phyloP scores from a whole-genome alignment of 1,140 invertebrate species.

The Drosophila melanogaster region DNA sequence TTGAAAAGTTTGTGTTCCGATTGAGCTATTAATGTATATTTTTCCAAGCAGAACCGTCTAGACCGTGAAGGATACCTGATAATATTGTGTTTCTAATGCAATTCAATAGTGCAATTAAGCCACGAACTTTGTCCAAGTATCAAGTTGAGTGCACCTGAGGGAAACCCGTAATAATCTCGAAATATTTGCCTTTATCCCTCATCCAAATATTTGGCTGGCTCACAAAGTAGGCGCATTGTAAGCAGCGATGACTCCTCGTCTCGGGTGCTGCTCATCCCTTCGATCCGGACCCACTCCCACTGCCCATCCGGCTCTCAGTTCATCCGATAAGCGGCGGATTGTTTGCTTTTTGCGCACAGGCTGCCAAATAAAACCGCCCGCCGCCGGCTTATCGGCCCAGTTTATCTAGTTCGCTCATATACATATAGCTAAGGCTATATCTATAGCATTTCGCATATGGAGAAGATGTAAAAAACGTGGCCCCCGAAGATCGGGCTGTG shows the following conservation, averaged over 20 bases:
- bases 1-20: background rate
- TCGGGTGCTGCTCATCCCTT: background rate
- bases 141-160: slow-evolving; percentile 10
- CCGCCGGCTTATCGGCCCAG: slow-evolving; percentile 38
- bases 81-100: slow-evolving; percentile 3
- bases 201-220: slow-evolving; percentile 19
- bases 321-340: slow-evolving; percentile 54
- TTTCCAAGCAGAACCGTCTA: slow-evolving; percentile 12
- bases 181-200: background rate
- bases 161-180: background rate
- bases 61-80: slow-evolving; percentile 18
- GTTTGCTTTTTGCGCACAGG: slow-evolving; percentile 61
- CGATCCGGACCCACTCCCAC: background rate
- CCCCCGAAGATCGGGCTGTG: slow-evolving; percentile 20
- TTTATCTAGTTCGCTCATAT: slow-evolving; percentile 46
- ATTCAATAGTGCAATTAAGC: slow-evolving; percentile 17
- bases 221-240: slow-evolving; percentile 1
- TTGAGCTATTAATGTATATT: slow-evolving; percentile 1
- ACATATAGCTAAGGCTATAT: too few relatives aligned
- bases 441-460: slow-evolving; percentile 15
- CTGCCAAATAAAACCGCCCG: slow-evolving; percentile 42
- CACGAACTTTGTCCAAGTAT: background rate
- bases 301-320: background rate
- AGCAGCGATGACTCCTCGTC: slow-evolving; percentile 15
- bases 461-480: slow-evolving; percentile 7